Conservation (phyloP, 2,888 invertebrate genomes). For the Stenurella melanura region DNA sequence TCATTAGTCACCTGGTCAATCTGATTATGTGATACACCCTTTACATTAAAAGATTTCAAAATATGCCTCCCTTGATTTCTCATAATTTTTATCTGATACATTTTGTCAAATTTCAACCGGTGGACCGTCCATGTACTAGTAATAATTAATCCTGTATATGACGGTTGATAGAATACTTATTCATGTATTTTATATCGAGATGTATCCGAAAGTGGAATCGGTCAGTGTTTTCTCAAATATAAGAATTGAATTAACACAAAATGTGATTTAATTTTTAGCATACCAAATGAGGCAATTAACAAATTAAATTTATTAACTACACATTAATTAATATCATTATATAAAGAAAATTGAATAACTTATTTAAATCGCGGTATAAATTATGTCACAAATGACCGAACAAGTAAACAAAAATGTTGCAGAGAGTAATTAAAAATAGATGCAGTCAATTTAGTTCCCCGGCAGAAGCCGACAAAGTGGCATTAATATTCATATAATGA, state of each 20-base stretch:
- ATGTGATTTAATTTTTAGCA: background rate
- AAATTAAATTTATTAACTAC: background rate
- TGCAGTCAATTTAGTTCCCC: background rate
- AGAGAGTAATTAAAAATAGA: background rate
- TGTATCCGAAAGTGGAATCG: background rate
- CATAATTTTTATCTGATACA: no score
- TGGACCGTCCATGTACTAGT: no score
- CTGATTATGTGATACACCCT: no score
- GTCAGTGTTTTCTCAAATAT: no score
- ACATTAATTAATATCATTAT: background rate
- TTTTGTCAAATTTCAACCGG: no score
- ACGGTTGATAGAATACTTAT: no score
- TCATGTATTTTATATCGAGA: background rate
- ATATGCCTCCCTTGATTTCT: no score
- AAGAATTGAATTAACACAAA: no score
- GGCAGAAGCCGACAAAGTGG: constrained; percentile 4
- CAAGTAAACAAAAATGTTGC: background rate
- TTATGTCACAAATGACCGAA: background rate
- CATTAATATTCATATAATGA: background rate
- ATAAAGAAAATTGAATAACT: background rate
- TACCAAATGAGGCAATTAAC: background rate
- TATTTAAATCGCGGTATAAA: constrained; percentile 1
- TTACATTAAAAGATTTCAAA: no score
- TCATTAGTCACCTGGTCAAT: no score
- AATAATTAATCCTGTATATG: no score